Base-by-base conservation (phyloP, 2,888 invertebrate genomes). In the Corbicula japonica region DNA sequence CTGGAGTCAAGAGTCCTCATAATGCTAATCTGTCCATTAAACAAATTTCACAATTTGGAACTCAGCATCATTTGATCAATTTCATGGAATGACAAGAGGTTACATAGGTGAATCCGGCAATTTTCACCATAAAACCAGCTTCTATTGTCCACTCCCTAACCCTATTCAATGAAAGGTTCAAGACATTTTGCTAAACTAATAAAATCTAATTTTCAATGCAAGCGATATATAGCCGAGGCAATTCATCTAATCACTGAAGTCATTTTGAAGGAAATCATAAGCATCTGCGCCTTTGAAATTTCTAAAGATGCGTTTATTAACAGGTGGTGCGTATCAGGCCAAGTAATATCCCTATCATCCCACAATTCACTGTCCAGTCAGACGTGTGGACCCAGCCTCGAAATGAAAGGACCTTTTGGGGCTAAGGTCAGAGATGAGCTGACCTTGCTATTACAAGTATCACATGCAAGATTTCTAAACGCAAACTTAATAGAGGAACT, bases 161-260 rank as follows among this genome's bases (percentile, higher is more conserved):
- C 54, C 68, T 52, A 62, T 66, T 58, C 68, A 68, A 61, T 56
- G 48, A 56, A 74, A 80, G 71, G 80, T 79, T 83, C 80, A 79
- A 74, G 74, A 76, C 76, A 76, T 80, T 83, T 83, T 80, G 80
- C 79, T 72, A 83, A 83, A 83, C 83, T 83, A 83, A 83, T 83
- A 83, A 83, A 83, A 83, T 76, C 77, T 83, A 79, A 83, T 83
- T 83, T 80, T 76, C 71, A 83, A 80, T 80, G 83, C 83, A 83
- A 70, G 74, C 66, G 68, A 72, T 74, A 79, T 80, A 79, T 71
- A 68, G 76, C 68, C 71, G 48, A 61, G 62, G 74, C 76, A 79
- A 83, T 83, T 83, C 75, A 83, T 83, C 83, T 83, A 79, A 80
- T 83, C 73, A 79, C 80, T 79, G 76, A 79, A 80, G 76, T 71